Evolutionary conservation across 2,113 vertebrate species (phyloP), one percentile per base, ranked within the genome.

Genomic region (Melanostigma gelatinosum): DNA sequence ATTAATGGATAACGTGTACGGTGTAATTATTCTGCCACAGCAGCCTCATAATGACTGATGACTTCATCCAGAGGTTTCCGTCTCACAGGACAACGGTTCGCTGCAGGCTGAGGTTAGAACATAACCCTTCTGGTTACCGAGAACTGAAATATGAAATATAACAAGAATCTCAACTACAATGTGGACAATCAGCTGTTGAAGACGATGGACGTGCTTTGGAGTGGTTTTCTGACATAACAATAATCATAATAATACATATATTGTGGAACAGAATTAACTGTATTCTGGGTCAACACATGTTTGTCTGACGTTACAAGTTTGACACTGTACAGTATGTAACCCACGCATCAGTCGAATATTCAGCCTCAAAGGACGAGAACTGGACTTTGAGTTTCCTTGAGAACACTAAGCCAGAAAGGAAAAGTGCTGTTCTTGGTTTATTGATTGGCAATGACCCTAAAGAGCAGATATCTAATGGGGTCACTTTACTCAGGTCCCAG

Each of bases 1-100:
- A 62, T 55, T 55, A 12, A 70, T 69, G 40, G 86, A 84, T 77
- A 80, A 61, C 62, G 13, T 69, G 65, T 50, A 5, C 57, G 65
- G 40, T 75, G 15, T 50, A 81, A 81, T 57, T n/a, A 77, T 74
- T 65, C 61, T 8, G 36, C 18, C 50, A 55, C 36, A 82, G 16
- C 61, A 55, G 48, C 58, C 29, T 36, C 3, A 1, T 63, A 78
- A 83, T 64, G 48, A 77, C 27, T 67, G 24, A 16, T 62, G 66
- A 76, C 65, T 70, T 69, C 72, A 71, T 32, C 68, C 27, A 0
- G 13, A 48, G 52, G 58, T 60, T 72, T 10, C 22, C 11, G 5
- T 24, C 55, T 24, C 27, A 27, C 10, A 58, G 32, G 29, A 32
- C 10, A 1, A 68, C 54, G 16, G 6, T 68, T 44, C 4, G 9